A percentile compares a stretch with the other conserved stretches of the same genome.
These are phyloP conservation scores for Eristalis pertinax DNA, from an alignment of 2,888 invertebrate species.

Conservation along the genomic window DNA sequence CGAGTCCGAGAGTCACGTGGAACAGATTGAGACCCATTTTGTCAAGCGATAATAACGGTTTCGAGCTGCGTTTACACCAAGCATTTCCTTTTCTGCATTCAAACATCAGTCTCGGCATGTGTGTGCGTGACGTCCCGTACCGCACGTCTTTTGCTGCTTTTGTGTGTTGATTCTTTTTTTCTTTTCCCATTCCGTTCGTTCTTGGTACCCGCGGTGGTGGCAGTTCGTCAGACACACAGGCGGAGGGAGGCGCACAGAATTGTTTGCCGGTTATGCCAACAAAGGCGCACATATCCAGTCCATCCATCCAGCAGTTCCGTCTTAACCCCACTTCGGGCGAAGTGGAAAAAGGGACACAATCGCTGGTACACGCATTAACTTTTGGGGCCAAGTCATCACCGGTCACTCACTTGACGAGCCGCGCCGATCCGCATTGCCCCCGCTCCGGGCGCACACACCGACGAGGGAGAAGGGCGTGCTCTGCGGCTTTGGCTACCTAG, in stretches of 20 bases:
- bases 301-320: constrained; percentile 29
- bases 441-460: too few species aligned
- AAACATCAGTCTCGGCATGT: constrained; percentile 5
- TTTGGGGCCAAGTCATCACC: constrained; percentile 38
- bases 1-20: constrained; percentile 40
- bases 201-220: background rate
- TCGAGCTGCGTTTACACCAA: constrained; percentile 27
- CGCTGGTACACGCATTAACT: constrained; percentile 20
- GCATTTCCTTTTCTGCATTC: constrained; percentile 60
- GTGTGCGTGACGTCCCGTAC: constrained; percentile 24
- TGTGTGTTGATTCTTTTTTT: background rate
- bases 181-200: constrained; percentile 4
- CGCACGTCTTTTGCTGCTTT: constrained; percentile 20
- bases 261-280: constrained; percentile 26
- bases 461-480: background rate
- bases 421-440: background rate
- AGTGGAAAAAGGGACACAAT: constrained; percentile 44
- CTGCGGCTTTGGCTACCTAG: constrained; percentile 24
- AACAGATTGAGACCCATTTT: constrained; percentile 49
- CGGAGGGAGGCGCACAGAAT: constrained; percentile 20
- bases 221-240: constrained; percentile 7
- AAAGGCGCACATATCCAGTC: constrained; percentile 36
- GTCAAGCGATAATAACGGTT: constrained; percentile 39
- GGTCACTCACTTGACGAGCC: constrained; percentile 12
- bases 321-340: background rate